These are phyloP conservation scores for Melanostigma gelatinosum DNA, from an alignment of 2,113 vertebrate genomes.

Conservation along the genomic window DNA sequence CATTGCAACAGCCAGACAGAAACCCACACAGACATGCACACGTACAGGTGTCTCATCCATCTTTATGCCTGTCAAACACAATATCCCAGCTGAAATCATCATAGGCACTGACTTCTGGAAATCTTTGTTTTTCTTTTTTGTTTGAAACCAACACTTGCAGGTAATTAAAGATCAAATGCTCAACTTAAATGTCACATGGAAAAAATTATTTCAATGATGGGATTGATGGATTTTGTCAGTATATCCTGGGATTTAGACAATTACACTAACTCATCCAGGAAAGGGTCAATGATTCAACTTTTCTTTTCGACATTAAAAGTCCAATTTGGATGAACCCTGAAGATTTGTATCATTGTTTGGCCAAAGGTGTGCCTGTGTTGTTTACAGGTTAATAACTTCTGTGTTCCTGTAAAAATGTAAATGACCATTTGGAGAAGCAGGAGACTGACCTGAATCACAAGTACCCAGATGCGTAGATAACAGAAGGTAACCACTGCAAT, in stretches of 20 bases:
- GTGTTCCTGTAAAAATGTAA: not conserved
- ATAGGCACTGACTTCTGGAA: not conserved
- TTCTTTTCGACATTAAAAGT: constrained; percentile 1
- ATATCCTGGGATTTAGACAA: constrained; percentile 34
- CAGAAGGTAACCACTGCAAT: constrained; percentile 91
- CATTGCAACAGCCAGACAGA: not conserved
- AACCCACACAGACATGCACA: not conserved
- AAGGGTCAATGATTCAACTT: constrained; percentile 18
- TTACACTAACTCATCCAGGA: not conserved
- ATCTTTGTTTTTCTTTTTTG: not conserved
- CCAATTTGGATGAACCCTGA: constrained; percentile 1
- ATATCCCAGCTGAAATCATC: constrained; percentile 20
- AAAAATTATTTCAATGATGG: constrained; percentile 1
- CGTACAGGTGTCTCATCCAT: not conserved
- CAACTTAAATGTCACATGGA: constrained; percentile 11
- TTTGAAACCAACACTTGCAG: not conserved
- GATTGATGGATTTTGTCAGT: constrained; percentile 15
- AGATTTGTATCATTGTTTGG: not conserved
- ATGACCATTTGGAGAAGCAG: not conserved
- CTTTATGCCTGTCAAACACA: not conserved
- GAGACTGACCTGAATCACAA: constrained; percentile 87
- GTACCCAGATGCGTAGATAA: constrained; percentile 91
- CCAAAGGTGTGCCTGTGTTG: not conserved
- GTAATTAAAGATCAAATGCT: constrained; percentile 11
- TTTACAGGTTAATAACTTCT: not conserved